A percentile compares a stretch with the other conserved stretches of the same genome.
phyloP scores from a whole-genome alignment of 2,797 vertebrate genomes.

The Apogon talboti region DNA sequence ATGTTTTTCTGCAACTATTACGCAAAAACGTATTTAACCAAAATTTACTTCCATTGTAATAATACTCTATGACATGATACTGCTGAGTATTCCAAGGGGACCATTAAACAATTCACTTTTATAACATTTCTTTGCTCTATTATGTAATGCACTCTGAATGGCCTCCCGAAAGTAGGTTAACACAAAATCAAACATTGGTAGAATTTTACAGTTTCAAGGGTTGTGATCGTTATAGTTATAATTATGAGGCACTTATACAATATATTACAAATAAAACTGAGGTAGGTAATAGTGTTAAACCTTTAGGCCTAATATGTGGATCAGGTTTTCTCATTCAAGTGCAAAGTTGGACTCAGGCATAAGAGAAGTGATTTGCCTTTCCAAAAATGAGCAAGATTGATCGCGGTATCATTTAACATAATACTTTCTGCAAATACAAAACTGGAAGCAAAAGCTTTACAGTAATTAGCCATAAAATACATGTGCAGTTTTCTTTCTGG shows the following conservation, averaged over 20 bases:
- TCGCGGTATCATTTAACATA: constrained; percentile 5
- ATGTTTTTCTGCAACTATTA: constrained; percentile 20
- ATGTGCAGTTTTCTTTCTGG: background rate
- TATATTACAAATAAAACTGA: constrained; percentile 1
- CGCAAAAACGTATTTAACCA: constrained; percentile 4
- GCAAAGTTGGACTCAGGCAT: background rate
- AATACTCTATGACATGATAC: constrained; percentile 7
- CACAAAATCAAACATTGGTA: background rate
- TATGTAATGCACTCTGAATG: background rate
- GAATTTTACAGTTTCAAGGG: background rate
- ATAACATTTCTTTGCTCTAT: background rate
- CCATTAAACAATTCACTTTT: constrained; percentile 2
- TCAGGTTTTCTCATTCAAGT: constrained; percentile 14
- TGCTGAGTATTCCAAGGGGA: background rate
- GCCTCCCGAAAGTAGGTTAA: constrained; percentile 3
- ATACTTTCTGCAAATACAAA: constrained; percentile 9
- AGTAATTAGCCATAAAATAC: background rate
- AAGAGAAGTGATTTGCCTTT: constrained; percentile 25
- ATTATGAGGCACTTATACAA: background rate
- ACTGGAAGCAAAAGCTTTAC: background rate
- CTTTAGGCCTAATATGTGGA: constrained; percentile 2
- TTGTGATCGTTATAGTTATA: background rate
- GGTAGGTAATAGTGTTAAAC: constrained; percentile 2
- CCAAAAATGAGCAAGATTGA: constrained; percentile 20
- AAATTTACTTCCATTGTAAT: constrained; percentile 13